These are phyloP conservation scores for Sarcophaga rosellei DNA, from an alignment of 2,888 invertebrate species.

Conservation along the genomic window DNA sequence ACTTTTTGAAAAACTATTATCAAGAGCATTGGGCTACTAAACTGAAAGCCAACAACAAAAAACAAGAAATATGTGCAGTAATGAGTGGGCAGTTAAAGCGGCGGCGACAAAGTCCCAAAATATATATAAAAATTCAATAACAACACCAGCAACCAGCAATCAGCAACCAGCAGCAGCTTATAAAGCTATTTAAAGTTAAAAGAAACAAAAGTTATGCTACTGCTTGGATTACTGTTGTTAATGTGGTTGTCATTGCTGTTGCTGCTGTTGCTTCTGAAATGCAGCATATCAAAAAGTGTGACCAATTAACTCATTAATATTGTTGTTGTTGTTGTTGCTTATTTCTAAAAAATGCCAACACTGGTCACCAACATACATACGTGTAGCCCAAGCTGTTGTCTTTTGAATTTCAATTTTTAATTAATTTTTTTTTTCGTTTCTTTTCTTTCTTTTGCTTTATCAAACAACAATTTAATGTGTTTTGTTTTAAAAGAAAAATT, in stretches of 20 bases:
- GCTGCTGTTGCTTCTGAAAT: neutral
- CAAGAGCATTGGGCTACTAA: constrained; percentile 9
- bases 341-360: constrained; percentile 9
- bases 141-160: too few species aligned
- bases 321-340: constrained; percentile 51
- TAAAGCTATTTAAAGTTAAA: neutral
- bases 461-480: constrained; percentile 30
- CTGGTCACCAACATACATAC: constrained; percentile 15
- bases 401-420: neutral
- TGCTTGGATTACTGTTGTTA: too few species aligned
- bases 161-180: constrained; percentile 7
- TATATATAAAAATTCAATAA: constrained; percentile 47
- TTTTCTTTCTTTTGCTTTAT: constrained; percentile 12
- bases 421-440: neutral
- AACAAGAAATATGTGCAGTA: constrained; percentile 9
- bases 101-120: neutral
- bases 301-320: constrained; percentile 68
- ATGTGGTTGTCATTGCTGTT: neutral
- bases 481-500: constrained; percentile 19
- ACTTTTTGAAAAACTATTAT: constrained; percentile 17
- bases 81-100: constrained; percentile 57
- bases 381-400: constrained; percentile 12
- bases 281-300: constrained; percentile 63
- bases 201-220: too few species aligned
- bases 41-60: neutral